phyloP scores from a whole-genome alignment of 1,140 invertebrate genomes.

The Cotesia vestalis region DNA sequence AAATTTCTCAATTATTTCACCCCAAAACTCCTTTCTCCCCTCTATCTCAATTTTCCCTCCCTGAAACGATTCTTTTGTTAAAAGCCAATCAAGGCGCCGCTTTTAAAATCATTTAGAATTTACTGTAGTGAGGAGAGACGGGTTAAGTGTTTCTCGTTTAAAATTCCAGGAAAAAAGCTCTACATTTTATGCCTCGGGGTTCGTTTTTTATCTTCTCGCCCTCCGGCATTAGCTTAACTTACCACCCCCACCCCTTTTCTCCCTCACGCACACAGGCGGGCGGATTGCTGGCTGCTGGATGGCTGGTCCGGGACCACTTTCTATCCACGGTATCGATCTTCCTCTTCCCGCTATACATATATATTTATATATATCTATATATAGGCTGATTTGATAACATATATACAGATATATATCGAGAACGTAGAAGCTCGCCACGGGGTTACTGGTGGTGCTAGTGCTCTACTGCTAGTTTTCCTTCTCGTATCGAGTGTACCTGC shows the following conservation, averaged over 20 bases:
- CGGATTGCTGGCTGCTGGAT: conserved; percentile 21
- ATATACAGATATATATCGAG: not conserved
- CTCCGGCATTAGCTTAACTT: not conserved
- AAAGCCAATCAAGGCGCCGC: too few relatives aligned
- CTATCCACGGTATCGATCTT: conserved; percentile 55
- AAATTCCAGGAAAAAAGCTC: conserved; percentile 18
- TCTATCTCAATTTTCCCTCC: too few relatives aligned
- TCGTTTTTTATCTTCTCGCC: not conserved
- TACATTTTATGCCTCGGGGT: not conserved
- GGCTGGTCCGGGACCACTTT: conserved; percentile 35
- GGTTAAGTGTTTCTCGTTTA: conserved; percentile 20
- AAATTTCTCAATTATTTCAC: too few relatives aligned
- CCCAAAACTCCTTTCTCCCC: too few relatives aligned
- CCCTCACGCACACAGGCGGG: not conserved
- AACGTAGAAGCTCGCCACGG: conserved; percentile 11
- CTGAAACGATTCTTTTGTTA: too few relatives aligned
- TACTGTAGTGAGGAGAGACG: too few relatives aligned
- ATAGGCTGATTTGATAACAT: not conserved
- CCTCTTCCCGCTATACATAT: conserved; percentile 45
- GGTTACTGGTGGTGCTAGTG: conserved; percentile 34
- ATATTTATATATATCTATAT: conserved; percentile 23
- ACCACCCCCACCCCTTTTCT: conserved; percentile 6
- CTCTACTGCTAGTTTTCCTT: conserved; percentile 22
- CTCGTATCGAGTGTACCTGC: conserved; percentile 43
- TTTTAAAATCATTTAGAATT: too few relatives aligned